Conservation (phyloP, 2,113 vertebrate species). For the Alouatta palliata region DNA sequence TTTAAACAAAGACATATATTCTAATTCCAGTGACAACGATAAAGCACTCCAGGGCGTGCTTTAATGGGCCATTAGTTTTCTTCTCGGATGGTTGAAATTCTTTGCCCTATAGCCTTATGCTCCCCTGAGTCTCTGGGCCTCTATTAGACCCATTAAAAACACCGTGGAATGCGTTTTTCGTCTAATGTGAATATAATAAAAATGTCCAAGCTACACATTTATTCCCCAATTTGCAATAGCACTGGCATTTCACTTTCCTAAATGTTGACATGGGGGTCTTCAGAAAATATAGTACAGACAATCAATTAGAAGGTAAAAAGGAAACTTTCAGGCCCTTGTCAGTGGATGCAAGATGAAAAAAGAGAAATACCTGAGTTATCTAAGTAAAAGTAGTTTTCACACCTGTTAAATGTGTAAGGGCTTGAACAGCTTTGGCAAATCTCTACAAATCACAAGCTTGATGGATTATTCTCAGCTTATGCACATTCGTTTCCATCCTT, state of each 20-base stretch:
- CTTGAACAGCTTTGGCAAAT: not conserved
- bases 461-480: not conserved
- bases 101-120: slow-evolving; percentile 77
- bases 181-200: slow-evolving; percentile 76
- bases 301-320: slow-evolving; percentile 47
- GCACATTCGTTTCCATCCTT: not conserved
- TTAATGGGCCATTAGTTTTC: slow-evolving; percentile 80
- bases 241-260: slow-evolving; percentile 62
- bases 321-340: not conserved
- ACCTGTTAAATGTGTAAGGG: not conserved
- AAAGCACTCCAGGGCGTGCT: slow-evolving; percentile 69
- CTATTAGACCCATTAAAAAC: slow-evolving; percentile 78
- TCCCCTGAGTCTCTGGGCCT: slow-evolving; percentile 66
- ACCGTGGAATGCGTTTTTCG: slow-evolving; percentile 62
- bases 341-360: not conserved
- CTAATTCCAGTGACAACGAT: slow-evolving; percentile 67
- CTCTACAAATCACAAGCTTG: not conserved
- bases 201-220: slow-evolving; percentile 65
- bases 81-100: slow-evolving; percentile 72
- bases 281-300: slow-evolving; percentile 54
- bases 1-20: slow-evolving; percentile 77
- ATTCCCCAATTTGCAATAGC: slow-evolving; percentile 54
- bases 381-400: not conserved
- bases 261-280: slow-evolving; percentile 66
- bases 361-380: not conserved